Base-by-base conservation (phyloP, 2,797 vertebrate genomes). In the Chelidonichthys spinosus region DNA sequence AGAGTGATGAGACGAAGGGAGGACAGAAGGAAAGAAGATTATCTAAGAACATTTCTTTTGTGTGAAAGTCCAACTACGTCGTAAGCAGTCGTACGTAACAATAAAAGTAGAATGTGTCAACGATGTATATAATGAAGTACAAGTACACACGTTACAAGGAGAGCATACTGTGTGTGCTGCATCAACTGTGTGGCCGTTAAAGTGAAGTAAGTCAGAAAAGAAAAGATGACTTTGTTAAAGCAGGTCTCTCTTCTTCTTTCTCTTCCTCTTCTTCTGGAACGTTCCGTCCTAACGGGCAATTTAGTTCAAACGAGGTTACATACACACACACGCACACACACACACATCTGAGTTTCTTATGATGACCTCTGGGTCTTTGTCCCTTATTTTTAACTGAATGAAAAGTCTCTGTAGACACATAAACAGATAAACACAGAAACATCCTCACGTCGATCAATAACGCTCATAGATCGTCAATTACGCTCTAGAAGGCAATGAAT, bases 381-480 rank as follows among this genome's bases (percentile, higher is more conserved):
- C 44, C 44, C 44, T 68, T 63, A 42, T 58, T 69, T 78, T 69
- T 73, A 79, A 85, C 78, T 70, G 18, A 52, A 84, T 82, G 70
- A 56, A 75, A 68, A 77, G 25, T 59, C 35, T 46, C 49, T 76
- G 33, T n/a, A 63, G 50, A 73, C 63, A 49, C 74, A 74, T 68
- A 87, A 79, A 84, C 84, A 84, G 70, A 81, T 69, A 71, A 83
- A 81, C 72, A 75, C 65, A 81, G 86, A 92, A 85, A 90, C 91
- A 86, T 87, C 84, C 68, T 74, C 60, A 36, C 90, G 89, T 90
- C 66, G 89, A 94, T 95, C 94, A 92, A 94, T 94, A 94, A 63
- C 69, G 71, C 82, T 92, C 93, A 93, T 93, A 93, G 92, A 93
- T 93, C 88, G 92, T 93, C 92, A 92, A 88, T 93, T 93, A 92